These are phyloP conservation scores for Fulmarus glacialis DNA, from an alignment of 2,113 vertebrate genomes.

Conservation along the genomic window DNA sequence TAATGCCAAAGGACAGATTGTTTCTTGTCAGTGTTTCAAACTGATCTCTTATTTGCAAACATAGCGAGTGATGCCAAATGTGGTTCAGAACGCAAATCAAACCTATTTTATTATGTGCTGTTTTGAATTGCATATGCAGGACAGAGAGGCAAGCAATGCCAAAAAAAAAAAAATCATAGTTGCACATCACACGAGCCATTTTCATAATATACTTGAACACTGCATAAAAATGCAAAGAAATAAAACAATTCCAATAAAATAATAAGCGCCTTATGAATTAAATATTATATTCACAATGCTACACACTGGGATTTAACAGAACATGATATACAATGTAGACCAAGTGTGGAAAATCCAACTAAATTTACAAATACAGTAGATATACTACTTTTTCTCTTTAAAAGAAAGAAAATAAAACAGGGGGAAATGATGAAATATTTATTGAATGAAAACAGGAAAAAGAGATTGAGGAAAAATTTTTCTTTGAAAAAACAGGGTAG, in stretches of 20 bases:
- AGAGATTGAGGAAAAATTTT: neutral
- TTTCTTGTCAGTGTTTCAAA: slow-evolving; percentile 30
- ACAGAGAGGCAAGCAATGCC: neutral
- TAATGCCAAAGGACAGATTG: slow-evolving; percentile 36
- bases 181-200: neutral
- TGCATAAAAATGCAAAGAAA: slow-evolving; percentile 34
- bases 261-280: slow-evolving; percentile 59
- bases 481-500: neutral
- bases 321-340: neutral
- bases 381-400: neutral
- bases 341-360: neutral
- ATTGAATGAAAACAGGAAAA: neutral
- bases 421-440: slow-evolving; percentile 18
- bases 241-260: slow-evolving; percentile 43
- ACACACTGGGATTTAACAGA: slow-evolving; percentile 10
- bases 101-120: neutral
- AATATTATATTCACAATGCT: slow-evolving; percentile 52
- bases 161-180: slow-evolving; percentile 8
- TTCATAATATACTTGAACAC: slow-evolving; percentile 26
- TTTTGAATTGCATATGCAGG: slow-evolving; percentile 16
- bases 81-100: slow-evolving; percentile 16
- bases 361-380: neutral
- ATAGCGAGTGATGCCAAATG: neutral
- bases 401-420: neutral
- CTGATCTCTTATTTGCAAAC: slow-evolving; percentile 43